These are phyloP conservation scores for Hymenopus coronatus DNA, from an alignment of 2,888 invertebrate genomes.

Conservation along the genomic window DNA sequence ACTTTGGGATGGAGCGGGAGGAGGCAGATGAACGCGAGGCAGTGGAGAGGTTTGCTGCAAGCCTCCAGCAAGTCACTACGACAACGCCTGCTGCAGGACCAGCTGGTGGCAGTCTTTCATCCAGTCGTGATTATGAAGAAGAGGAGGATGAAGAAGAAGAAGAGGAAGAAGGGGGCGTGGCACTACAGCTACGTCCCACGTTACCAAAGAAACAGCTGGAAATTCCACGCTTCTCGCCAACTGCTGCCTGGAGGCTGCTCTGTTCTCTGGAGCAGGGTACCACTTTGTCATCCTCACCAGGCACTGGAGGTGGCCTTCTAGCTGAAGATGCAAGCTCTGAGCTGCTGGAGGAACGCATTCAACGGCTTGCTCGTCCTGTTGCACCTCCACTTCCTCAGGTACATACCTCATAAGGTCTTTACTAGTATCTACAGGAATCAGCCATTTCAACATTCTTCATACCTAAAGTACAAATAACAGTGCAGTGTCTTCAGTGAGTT, in stretches of 20 bases:
- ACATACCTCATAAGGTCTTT: background rate
- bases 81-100: slow-evolving; percentile 7
- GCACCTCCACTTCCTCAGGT: slow-evolving; percentile 22
- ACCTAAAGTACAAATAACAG: too few species aligned
- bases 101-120: slow-evolving; percentile 35
- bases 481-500: too few species aligned
- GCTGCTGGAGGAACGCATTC: slow-evolving; percentile 54
- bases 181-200: slow-evolving; percentile 71
- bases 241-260: slow-evolving; percentile 77
- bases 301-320: background rate
- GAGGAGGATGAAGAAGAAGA: slow-evolving; percentile 34
- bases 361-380: slow-evolving; percentile 40
- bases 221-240: slow-evolving; percentile 77
- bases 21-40: slow-evolving; percentile 48
- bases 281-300: slow-evolving; percentile 42
- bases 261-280: slow-evolving; percentile 54
- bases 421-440: too few species aligned
- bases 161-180: slow-evolving; percentile 56
- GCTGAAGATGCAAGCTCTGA: slow-evolving; percentile 40
- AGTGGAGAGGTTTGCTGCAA: slow-evolving; percentile 45
- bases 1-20: slow-evolving; percentile 75
- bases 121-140: slow-evolving; percentile 20
- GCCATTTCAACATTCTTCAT: too few species aligned
- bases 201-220: slow-evolving; percentile 74
- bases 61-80: slow-evolving; percentile 33